Base-by-base conservation (phyloP, 2,797 vertebrate genomes). In the Eulemur mongoz region DNA sequence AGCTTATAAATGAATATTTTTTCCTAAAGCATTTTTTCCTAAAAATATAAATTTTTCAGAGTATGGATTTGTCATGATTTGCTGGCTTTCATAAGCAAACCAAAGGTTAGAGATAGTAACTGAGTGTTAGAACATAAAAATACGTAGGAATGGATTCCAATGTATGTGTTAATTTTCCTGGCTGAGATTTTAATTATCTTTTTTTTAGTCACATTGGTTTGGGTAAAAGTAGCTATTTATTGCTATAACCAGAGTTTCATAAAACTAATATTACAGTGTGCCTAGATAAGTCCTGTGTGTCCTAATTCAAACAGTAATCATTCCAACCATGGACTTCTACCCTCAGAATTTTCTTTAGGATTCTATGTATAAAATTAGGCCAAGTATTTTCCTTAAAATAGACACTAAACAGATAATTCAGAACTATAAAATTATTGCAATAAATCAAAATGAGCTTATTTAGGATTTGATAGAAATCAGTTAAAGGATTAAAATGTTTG, bases 141-240 rank as follows among this genome's bases (percentile, higher is more conserved):
- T 94, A 83, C 88, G 14, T 20, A 11, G 20, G 40, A 93, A 92
- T 59, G 38, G 57, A 17, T 69, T 82, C 79, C 32, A 92, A 50
- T 89, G 50, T 80, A 40, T 85, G 40, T 85, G 23, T 90, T 92
- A 43, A 61, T 94, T 96, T 96, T 96, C 52, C 86, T 79, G 40
- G 32, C 32, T 91, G 78, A 96, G 43, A 84, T 82, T 81, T 75
- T 85, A 69, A 80, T 93, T 70, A 93, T 82, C 83, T 76, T 96
- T 83, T 73, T 73, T 91, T 73, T 14, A 50, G 32, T 92, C 25
- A 1, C 45, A 52, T 73, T 48, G 6, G 13, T 79, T 96, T 81
- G 5, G 30, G 52, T 86, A 90, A 91, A 81, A 94, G 22, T 82
- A 93, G n/a, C 43, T 45, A 18, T 54, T 86, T 80, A 61, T 88